Evolutionary conservation across 1,140 invertebrate species (phyloP), one percentile per base, ranked within the genome.

Genomic region (Micrasema longulum): DNA sequence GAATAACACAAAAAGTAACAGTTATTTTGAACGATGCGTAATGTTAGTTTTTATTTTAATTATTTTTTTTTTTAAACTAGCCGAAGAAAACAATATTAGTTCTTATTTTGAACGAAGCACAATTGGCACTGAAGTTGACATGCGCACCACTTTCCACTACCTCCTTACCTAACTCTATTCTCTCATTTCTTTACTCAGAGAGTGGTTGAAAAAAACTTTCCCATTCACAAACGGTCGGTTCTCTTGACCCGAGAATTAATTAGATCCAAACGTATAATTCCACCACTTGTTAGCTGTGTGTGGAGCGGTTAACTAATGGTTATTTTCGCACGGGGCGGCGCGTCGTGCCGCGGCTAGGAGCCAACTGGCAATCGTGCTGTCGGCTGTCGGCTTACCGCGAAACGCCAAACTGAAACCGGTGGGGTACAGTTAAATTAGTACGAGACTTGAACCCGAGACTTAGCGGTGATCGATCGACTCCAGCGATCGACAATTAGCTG

Each of bases 361-460:
- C 35, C 55, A 60, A 60, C 55, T 60, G 55, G 16, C 55, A 1
- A n/a, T 12, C 35, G 26, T 31, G 26, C 26, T 31, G 26, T 31
- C 26, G 26, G 26, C 26, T 4, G 26, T 31, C 26, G 26, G 26
- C 7, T 31, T 31, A 31, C 26, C 26, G 26, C 26, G 26, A 31
- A 31, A 31, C 2, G 7, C 26, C 52, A 16, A 31, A 12, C 50
- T 22, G 20, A 20, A 41, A 18, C 16, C 31, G 55, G 35, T 38
- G 55, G 36, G 55, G 35, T 18, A 12, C 55, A 35, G 55, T 60
- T 60, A 60, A 60, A 22, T 60, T 18, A 41, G 55, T 16, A 38
- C 55, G 35, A 60, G 55, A 60, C 36, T 60, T 35, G 55, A 60
- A 60, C 55, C 55, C 35, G 55, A 38, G 16, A n/a, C 23, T 26